phyloP scores from a whole-genome alignment of 1,140 invertebrate genomes.

The Leptinotarsa texana region DNA sequence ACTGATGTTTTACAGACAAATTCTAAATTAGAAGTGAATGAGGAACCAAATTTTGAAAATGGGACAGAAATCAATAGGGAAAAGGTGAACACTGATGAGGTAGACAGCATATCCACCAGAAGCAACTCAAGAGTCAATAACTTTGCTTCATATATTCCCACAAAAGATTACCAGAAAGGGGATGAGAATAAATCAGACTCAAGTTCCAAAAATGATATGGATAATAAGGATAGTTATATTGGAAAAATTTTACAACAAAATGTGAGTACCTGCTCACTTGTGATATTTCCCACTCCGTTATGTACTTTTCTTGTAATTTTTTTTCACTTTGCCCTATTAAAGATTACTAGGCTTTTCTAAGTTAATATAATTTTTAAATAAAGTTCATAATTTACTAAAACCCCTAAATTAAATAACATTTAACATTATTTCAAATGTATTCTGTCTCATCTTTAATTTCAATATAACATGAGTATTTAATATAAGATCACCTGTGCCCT shows the following conservation, averaged over 20 bases:
- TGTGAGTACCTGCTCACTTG: slow-evolving; percentile 17
- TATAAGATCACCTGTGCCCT: no score
- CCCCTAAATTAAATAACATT: no score
- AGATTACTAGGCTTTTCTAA: no score
- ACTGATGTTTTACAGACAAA: slow-evolving; percentile 28
- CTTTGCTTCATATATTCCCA: slow-evolving; percentile 64
- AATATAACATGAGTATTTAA: no score
- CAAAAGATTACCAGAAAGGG: slow-evolving; percentile 46
- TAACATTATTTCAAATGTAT: no score
- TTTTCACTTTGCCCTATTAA: no score
- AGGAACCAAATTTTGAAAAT: slow-evolving; percentile 27
- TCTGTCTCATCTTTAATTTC: no score
- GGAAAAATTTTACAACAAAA: slow-evolving; percentile 26
- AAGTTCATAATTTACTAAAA: no score
- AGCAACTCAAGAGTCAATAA: slow-evolving; percentile 51
- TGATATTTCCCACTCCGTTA: no score
- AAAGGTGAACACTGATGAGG: slow-evolving; percentile 23
- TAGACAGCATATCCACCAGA: slow-evolving; percentile 10
- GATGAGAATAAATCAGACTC: slow-evolving; percentile 36
- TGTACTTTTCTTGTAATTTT: neutral
- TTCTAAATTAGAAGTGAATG: slow-evolving; percentile 38
- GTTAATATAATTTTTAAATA: no score
- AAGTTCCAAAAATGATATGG: slow-evolving; percentile 28
- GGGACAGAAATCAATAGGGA: slow-evolving; percentile 33
- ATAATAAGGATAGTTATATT: slow-evolving; percentile 22